These are phyloP conservation scores for Fistularia tabacaria DNA, from an alignment of 2,797 vertebrate genomes.

Conservation along the genomic window DNA sequence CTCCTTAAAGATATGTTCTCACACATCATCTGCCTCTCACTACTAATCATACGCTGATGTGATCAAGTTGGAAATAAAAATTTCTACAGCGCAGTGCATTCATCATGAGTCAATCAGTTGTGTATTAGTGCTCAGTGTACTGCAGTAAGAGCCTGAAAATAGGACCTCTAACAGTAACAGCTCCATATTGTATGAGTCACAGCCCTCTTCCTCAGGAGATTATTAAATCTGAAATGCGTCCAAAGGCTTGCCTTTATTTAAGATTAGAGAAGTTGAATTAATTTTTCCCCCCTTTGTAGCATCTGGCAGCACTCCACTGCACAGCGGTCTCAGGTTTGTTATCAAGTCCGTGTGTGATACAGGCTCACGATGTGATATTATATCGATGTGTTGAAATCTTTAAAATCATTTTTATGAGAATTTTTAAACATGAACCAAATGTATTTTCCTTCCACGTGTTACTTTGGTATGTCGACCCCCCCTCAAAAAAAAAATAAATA, in stretches of 20 bases:
- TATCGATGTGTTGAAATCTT: no score
- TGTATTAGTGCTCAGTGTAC: conserved; percentile 2
- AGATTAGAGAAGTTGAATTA: conserved; percentile 20
- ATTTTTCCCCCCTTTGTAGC: background rate
- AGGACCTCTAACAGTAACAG: conserved; percentile 33
- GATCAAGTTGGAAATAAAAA: conserved; percentile 1
- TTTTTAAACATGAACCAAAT: no score
- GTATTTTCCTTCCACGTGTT: no score
- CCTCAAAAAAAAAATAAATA: no score
- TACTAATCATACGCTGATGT: background rate
- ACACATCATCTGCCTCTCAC: no score
- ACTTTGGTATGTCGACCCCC: no score
- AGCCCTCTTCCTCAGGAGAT: conserved; percentile 32
- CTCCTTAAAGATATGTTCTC: no score
- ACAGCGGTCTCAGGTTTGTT: no score
- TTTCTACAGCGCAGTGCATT: conserved; percentile 1
- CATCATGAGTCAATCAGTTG: conserved; percentile 17
- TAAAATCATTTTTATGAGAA: no score
- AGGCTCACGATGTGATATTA: no score
- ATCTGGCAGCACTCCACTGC: no score
- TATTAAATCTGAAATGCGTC: conserved; percentile 26
- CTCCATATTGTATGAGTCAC: conserved; percentile 50
- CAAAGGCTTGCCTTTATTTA: conserved; percentile 6
- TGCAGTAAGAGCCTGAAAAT: conserved; percentile 40
- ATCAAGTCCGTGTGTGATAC: no score